Percentiles rank a stretch among this genome's conserved stretches.
phyloP scores from a whole-genome alignment of 2,888 invertebrate species.

The Drosophila cognata region DNA sequence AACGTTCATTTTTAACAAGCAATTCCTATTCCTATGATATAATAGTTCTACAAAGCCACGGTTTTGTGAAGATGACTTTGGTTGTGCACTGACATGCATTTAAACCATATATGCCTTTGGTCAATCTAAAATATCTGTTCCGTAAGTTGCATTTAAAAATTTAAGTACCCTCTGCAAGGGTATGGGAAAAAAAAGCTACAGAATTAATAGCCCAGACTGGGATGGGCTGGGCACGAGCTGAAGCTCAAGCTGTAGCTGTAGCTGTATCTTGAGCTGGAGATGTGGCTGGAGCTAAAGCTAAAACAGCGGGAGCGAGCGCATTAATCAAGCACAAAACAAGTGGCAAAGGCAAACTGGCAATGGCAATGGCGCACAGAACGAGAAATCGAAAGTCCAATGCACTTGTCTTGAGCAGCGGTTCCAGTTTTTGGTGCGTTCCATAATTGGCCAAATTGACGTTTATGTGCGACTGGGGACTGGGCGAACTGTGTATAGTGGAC shows the following conservation, averaged over 20 bases:
- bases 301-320: conserved; percentile 64
- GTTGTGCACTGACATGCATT: background rate
- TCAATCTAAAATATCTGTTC: background rate
- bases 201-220: conserved; percentile 71
- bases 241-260: conserved; percentile 49
- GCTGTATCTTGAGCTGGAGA: conserved; percentile 28
- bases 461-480: conserved; percentile 65
- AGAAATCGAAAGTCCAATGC: conserved; percentile 77
- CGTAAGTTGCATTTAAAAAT: background rate
- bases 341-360: conserved; percentile 54
- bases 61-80: background rate
- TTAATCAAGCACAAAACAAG: conserved; percentile 74
- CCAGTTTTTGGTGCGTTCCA: conserved; percentile 61
- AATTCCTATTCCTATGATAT: background rate
- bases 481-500: conserved; percentile 18
- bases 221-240: conserved; percentile 64
- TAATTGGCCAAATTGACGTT: conserved; percentile 79
- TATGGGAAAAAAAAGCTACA: conserved; percentile 40
- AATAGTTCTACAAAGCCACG: background rate
- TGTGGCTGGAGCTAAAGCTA: conserved; percentile 20
- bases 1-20: background rate
- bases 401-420: conserved; percentile 60
- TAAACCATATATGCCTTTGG: background rate
- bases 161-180: background rate
- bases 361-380: conserved; percentile 37